Conservation (phyloP, 1,140 invertebrate genomes). For the Sipha flava region DNA sequence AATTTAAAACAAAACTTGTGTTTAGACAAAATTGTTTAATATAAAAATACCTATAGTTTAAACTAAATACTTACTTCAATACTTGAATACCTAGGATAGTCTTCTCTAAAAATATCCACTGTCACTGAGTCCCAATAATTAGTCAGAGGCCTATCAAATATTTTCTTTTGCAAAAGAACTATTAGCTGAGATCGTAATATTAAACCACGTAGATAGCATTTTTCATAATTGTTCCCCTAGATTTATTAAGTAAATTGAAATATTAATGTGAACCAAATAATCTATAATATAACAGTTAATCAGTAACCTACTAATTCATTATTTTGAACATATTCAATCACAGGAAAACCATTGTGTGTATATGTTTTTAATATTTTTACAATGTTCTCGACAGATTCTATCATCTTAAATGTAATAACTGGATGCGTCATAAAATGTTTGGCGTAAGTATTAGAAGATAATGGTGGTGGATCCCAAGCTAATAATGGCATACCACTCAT, state of each 20-base stretch:
- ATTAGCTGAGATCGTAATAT: conserved; percentile 85
- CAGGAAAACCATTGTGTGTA: conserved; percentile 88
- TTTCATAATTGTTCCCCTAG: conserved; percentile 47
- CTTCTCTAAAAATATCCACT: conserved; percentile 73
- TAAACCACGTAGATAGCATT: conserved; percentile 71
- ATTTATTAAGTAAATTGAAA: too few species aligned
- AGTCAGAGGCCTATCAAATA: conserved; percentile 67
- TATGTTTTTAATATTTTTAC: conserved; percentile 68
- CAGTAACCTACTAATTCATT: neutral
- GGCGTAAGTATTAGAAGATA: conserved; percentile 77
- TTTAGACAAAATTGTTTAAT: too few species aligned
- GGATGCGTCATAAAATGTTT: conserved; percentile 82
- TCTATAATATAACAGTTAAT: neutral
- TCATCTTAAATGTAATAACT: conserved; percentile 67
- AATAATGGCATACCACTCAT: conserved; percentile 80
- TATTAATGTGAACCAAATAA: too few species aligned
- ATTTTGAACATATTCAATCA: conserved; percentile 60
- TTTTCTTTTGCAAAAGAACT: conserved; percentile 73
- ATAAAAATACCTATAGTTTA: too few species aligned
- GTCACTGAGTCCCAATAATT: conserved; percentile 53
- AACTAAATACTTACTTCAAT: conserved; percentile 62
- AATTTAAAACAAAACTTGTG: too few species aligned
- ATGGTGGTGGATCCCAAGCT: conserved; percentile 84
- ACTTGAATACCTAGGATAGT: conserved; percentile 82
- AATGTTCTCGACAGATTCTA: conserved; percentile 77